Evolutionary conservation across 2,888 invertebrate species (phyloP).

Genomic region (Steinernema hermaphroditum): DNA sequence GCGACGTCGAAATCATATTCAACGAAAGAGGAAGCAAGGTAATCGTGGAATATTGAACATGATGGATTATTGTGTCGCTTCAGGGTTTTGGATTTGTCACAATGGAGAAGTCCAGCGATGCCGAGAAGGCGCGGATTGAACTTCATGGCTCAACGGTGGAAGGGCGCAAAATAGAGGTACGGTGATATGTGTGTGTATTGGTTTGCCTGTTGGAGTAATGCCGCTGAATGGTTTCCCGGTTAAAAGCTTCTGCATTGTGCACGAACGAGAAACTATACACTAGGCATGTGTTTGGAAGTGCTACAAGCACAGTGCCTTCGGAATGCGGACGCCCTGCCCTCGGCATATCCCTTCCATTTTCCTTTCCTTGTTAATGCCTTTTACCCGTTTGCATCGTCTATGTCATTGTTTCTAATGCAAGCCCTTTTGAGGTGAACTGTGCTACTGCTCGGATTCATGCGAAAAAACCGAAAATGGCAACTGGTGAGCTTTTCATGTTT

Average conservation of each 20-base stretch:
- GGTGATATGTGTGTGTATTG: constrained; percentile 52
- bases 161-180: constrained; percentile 99
- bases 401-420: constrained; percentile 34
- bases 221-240: background rate
- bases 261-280: constrained; percentile 41
- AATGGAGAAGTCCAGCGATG: constrained; percentile 99
- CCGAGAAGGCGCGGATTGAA: constrained; percentile 99
- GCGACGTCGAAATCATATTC: constrained; percentile 99
- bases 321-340: background rate
- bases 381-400: constrained; percentile 27
- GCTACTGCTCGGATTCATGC: constrained; percentile 99
- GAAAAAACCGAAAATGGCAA: constrained; percentile 78
- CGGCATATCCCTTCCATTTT: background rate
- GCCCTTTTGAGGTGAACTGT: constrained; percentile 81
- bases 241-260: constrained; percentile 38
- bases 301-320: background rate
- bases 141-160: constrained; percentile 99
- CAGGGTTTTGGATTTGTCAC: constrained; percentile 99
- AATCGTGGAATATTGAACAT: background rate
- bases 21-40: constrained; percentile 99
- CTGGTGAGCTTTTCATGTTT: constrained; percentile 41
- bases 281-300: constrained; percentile 13
- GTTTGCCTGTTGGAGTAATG: background rate
- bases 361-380: background rate
- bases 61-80: constrained; percentile 72